Conservation (phyloP, 2,113 vertebrate genomes). For the Pavo muticus region DNA sequence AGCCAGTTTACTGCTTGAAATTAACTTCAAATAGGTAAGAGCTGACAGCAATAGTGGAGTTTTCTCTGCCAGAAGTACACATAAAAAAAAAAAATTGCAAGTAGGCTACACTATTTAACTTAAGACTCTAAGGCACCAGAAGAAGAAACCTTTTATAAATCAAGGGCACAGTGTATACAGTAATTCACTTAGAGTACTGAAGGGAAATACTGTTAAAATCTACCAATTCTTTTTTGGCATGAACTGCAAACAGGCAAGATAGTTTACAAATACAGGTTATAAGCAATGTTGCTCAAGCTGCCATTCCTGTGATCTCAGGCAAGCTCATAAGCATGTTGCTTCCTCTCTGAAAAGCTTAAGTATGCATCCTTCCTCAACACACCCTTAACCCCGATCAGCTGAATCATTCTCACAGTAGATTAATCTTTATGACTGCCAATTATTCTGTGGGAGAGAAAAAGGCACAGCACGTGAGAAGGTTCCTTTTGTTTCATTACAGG, state of each 20-base stretch:
- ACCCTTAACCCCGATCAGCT: conserved; percentile 21
- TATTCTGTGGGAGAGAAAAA: conserved; percentile 27
- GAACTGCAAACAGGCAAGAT: neutral
- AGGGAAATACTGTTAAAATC: conserved; percentile 48
- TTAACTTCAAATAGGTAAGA: conserved; percentile 5
- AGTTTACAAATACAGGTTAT: conserved; percentile 29
- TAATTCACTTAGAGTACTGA: neutral
- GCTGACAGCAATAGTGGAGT: neutral
- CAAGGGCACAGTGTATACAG: neutral
- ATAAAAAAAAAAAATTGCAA: neutral
- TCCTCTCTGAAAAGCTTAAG: conserved; percentile 51
- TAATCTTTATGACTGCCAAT: conserved; percentile 68
- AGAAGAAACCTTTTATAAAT: conserved; percentile 35
- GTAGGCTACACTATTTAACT: neutral
- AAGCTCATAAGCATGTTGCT: neutral
- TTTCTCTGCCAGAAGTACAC: neutral
- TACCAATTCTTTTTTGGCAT: conserved; percentile 25
- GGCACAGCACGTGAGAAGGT: conserved; percentile 46
- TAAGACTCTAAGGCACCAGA: conserved; percentile 38
- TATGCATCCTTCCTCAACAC: neutral
- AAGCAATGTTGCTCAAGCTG: neutral
- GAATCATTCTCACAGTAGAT: conserved; percentile 64
- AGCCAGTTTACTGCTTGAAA: neutral
- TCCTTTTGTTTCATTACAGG: conserved; percentile 68
- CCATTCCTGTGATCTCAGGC: conserved; percentile 25